phyloP scores from a whole-genome alignment of 1,140 invertebrate species.

The Tribolium madens region DNA sequence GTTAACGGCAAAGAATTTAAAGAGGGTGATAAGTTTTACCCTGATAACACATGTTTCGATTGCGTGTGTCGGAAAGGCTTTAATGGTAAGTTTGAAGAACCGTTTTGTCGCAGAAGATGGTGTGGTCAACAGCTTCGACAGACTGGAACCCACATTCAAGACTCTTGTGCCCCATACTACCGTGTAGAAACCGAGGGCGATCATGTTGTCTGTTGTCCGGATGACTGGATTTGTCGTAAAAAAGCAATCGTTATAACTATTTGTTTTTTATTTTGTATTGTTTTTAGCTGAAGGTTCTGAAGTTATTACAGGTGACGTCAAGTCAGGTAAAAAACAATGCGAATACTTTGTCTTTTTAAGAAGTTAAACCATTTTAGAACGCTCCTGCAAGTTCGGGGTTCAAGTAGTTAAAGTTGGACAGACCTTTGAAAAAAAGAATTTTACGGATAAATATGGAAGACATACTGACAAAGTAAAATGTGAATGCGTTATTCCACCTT shows the following conservation, averaged over 20 bases:
- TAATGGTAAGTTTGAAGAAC: conserved; percentile 52
- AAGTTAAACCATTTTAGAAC: too few species aligned
- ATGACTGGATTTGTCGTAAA: background rate
- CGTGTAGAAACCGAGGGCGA: conserved; percentile 53
- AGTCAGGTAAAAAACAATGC: background rate
- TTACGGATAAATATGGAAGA: background rate
- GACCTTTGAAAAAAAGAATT: background rate
- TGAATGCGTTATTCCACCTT: conserved; percentile 5
- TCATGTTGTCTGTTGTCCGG: conserved; percentile 40
- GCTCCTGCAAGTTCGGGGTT: background rate
- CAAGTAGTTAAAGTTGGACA: conserved; percentile 6
- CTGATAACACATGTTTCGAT: conserved; percentile 51
- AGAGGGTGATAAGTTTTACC: conserved; percentile 54
- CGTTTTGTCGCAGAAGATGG: conserved; percentile 48
- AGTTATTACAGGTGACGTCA: background rate
- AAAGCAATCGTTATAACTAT: background rate
- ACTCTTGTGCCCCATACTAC: background rate
- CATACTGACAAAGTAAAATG: background rate
- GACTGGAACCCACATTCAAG: conserved; percentile 4
- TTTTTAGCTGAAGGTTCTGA: conserved; percentile 19
- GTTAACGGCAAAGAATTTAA: conserved; percentile 51
- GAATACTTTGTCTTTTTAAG: background rate
- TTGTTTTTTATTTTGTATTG: background rate
- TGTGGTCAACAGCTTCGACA: conserved; percentile 50
- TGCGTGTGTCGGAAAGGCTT: conserved; percentile 58